Evolutionary conservation across 2,888 invertebrate genomes (phyloP).

Genomic region (Saturnia pavonia): DNA sequence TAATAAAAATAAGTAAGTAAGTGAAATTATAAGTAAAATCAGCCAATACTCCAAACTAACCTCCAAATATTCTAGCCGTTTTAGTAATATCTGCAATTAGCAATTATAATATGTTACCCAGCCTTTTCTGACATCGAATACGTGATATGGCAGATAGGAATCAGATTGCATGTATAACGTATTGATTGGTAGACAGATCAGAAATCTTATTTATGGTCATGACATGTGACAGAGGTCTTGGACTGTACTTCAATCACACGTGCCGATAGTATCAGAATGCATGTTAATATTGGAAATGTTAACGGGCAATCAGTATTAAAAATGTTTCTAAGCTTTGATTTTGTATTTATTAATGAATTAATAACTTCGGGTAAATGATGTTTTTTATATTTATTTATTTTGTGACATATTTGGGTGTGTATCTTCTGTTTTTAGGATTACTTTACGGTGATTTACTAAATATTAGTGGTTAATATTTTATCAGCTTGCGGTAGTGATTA

Average conservation of each 20-base stretch:
- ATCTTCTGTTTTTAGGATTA: too few relatives aligned
- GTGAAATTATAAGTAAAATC: too few relatives aligned
- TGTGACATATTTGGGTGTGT: background rate
- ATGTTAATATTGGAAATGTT: background rate
- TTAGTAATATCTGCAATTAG: background rate
- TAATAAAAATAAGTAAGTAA: too few relatives aligned
- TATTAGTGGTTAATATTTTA: background rate
- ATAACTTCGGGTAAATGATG: too few relatives aligned
- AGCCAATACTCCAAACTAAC: too few relatives aligned
- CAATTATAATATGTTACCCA: conserved; percentile 2
- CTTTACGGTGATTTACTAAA: conserved; percentile 3
- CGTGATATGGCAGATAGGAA: conserved; percentile 7
- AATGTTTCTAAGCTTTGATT: too few relatives aligned
- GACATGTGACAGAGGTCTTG: conserved; percentile 3
- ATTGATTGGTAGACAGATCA: conserved; percentile 3
- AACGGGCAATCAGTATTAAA: background rate
- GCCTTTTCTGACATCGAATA: background rate
- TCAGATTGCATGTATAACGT: conserved; percentile 2
- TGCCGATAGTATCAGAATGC: background rate
- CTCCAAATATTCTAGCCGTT: background rate
- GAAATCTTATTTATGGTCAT: conserved; percentile 7
- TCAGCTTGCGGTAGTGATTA: background rate
- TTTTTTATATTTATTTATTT: background rate
- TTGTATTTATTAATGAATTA: too few relatives aligned
- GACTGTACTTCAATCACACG: background rate